These are phyloP conservation scores for Boloria euphrosyne DNA, from an alignment of 2,888 invertebrate genomes.

Conservation along the genomic window DNA sequence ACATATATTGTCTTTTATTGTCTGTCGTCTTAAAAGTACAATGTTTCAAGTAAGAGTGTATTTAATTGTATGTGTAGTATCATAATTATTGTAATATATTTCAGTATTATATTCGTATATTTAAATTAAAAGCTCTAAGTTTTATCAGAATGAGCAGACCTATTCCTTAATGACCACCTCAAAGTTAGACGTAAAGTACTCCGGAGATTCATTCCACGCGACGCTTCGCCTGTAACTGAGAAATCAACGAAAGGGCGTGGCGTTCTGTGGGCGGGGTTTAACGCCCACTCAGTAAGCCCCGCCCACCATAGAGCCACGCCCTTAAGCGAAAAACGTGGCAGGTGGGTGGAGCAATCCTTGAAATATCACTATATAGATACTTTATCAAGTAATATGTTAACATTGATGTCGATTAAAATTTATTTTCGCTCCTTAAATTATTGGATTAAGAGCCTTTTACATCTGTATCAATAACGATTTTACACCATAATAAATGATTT, in stretches of 20 bases:
- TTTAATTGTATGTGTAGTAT: too few species aligned
- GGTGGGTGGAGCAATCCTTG: conserved; percentile 67
- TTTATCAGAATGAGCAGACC: background rate
- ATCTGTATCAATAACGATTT: conserved; percentile 15
- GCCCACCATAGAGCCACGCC: conserved; percentile 59
- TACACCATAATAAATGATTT: background rate
- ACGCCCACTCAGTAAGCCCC: conserved; percentile 52
- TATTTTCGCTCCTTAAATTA: conserved; percentile 49
- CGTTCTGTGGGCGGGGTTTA: conserved; percentile 57
- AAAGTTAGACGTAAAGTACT: conserved; percentile 19
- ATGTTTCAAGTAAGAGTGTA: too few species aligned
- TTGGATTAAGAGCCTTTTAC: conserved; percentile 26
- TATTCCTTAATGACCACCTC: background rate
- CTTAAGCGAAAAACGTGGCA: conserved; percentile 70
- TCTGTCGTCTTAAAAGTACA: too few species aligned
- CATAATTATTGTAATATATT: background rate
- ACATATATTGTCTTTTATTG: too few species aligned
- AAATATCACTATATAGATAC: conserved; percentile 79
- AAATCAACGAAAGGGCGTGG: conserved; percentile 69
- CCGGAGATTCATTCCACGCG: conserved; percentile 63
- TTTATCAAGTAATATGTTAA: conserved; percentile 81
- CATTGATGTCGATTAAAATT: conserved; percentile 71
- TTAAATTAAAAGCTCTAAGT: background rate
- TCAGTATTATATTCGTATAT: background rate
- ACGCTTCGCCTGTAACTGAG: conserved; percentile 71